Conservation (phyloP, 35 echinoderm and acorn worm genomes). For the Lytechinus variegatus region DNA sequence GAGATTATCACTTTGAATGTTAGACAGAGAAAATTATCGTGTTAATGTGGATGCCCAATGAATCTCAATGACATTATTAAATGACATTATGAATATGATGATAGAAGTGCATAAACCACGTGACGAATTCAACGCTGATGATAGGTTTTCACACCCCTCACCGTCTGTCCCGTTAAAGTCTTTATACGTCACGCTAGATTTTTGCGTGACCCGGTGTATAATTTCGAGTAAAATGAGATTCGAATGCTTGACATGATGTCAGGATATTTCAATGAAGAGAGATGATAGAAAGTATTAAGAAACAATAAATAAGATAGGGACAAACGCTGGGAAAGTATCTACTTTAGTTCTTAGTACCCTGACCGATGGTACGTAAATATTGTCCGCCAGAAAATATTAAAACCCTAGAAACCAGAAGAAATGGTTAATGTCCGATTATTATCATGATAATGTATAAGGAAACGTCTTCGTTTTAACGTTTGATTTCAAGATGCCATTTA, state of each 20-base stretch:
- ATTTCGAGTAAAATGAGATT: not conserved
- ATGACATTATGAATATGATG: constrained; percentile 40
- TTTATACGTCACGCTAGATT: not conserved
- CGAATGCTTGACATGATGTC: not conserved
- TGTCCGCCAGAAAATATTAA: no score
- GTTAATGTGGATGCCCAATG: not conserved
- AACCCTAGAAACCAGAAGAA: no score
- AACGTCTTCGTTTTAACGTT: no score
- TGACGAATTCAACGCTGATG: not conserved
- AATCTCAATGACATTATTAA: not conserved
- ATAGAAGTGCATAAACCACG: not conserved
- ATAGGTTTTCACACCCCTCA: not conserved
- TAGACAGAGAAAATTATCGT: not conserved
- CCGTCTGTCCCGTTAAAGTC: not conserved
- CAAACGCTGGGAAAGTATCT: no score
- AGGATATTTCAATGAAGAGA: no score
- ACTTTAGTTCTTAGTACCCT: no score
- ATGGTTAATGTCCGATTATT: no score
- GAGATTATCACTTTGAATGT: not conserved
- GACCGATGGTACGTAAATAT: no score
- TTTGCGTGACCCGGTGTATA: not conserved
- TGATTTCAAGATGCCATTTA: no score
- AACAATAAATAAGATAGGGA: no score
- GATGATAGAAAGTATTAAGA: no score
- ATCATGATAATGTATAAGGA: no score